Base-by-base conservation (phyloP, 1,140 invertebrate genomes). In the Lutraria rhynchaena region DNA sequence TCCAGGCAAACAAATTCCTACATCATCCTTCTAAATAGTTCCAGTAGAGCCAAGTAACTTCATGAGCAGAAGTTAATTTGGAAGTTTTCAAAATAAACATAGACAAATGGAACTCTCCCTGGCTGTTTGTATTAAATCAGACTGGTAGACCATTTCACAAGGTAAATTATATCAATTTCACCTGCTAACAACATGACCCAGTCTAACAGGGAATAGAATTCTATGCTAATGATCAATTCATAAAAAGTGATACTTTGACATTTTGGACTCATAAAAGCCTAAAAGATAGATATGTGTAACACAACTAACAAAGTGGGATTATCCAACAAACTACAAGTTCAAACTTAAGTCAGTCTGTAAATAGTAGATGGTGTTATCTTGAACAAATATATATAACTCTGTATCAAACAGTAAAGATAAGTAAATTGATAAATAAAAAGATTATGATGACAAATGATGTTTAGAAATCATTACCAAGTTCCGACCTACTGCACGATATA, bases 381-480 rank as follows among this genome's bases (percentile, higher is more conserved):
- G 33, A 37, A 46, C 35, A 74, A 74, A 74, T 74, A 74, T 24
- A 74, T 31, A 74, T 74, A 74, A 44, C 51, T 74, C 71, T 44
- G 27, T 22, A 57, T 46, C 37, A 60, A 74, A 74, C 71, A 74
- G 0, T 37, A 29, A 7, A 46, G 53, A 60, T 58, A 44, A 60
- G 17, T 57, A 60, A 41, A 46, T 58, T 60, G 37, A 74, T 57
- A 60, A 35, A 74, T 74, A 60, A 29, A 31, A 29, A 60, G 49
- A 74, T 67, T 27, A 67, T 27, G 31, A 41, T 29, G 33, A 74
- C 71, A 74, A 60, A 44, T 60, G 57, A 9, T 46, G 57, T 61
- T 29, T n/a, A 74, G 51, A 55, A 60, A 60, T 46, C 53, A 37
- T 35, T 22, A n/a, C 3, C 5, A 5, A 31, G 31, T 53, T 44